phyloP scores from a whole-genome alignment of 2,888 invertebrate genomes.

The Ophraella communa region DNA sequence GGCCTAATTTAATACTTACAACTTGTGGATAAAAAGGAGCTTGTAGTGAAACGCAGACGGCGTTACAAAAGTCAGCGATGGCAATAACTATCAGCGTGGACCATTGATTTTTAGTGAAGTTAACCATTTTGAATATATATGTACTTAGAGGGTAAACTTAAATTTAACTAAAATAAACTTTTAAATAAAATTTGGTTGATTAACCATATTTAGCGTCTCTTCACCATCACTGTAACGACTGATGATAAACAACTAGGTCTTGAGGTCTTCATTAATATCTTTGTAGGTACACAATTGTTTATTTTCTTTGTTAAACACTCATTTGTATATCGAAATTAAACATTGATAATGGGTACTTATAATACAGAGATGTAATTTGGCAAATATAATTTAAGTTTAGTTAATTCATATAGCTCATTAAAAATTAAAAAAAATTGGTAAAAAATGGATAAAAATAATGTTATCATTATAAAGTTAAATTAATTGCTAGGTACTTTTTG shows the following conservation, averaged over 20 bases:
- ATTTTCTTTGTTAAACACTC: neutral
- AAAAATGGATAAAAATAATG: no score
- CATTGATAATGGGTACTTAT: neutral
- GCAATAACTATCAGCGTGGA: slow-evolving; percentile 78
- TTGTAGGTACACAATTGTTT: neutral
- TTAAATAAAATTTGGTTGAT: neutral
- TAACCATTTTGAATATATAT: slow-evolving; percentile 61
- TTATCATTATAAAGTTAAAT: no score
- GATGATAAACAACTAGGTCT: neutral
- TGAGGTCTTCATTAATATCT: neutral
- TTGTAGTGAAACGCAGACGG: slow-evolving; percentile 82
- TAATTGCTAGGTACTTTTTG: no score
- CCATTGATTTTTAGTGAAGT: slow-evolving; percentile 79
- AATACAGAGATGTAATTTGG: neutral
- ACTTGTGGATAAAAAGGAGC: slow-evolving; percentile 87
- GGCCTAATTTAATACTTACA: slow-evolving; percentile 70
- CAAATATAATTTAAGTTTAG: no score
- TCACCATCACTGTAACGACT: neutral
- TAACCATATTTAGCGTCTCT: neutral
- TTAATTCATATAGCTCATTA: no score
- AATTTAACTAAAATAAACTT: neutral
- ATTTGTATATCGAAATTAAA: neutral
- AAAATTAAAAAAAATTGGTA: no score
- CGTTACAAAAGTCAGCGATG: slow-evolving; percentile 83
- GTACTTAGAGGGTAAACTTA: neutral